A percentile compares a stretch with the other conserved stretches of the same genome.
Evolutionary conservation across 2,888 invertebrate genomes (phyloP).

Genomic region (Ditula angustiorana): DNA sequence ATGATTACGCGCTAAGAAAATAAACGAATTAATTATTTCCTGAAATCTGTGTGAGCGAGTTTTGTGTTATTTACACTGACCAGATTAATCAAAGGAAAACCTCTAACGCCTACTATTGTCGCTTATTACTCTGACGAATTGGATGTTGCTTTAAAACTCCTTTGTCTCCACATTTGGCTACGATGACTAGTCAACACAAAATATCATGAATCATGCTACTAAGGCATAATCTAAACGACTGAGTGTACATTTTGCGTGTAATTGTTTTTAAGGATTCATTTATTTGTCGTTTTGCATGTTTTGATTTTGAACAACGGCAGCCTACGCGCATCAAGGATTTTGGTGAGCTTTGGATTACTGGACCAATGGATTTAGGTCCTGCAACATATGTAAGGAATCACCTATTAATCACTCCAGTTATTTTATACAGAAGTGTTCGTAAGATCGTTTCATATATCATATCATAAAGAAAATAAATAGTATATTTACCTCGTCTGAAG

Average conservation of each 20-base stretch:
- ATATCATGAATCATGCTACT: slow-evolving; percentile 12
- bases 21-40: slow-evolving; percentile 21
- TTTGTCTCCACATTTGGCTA: slow-evolving; percentile 5
- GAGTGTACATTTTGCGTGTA: not conserved
- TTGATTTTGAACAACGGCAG: too few relatives aligned
- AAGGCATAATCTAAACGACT: not conserved
- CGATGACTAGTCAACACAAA: slow-evolving; percentile 6
- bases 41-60: slow-evolving; percentile 3
- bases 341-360: too few relatives aligned
- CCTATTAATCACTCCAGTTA: too few relatives aligned
- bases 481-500: too few relatives aligned
- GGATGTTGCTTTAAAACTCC: slow-evolving; percentile 5
- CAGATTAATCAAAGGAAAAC: slow-evolving; percentile 3
- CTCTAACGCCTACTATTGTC: slow-evolving; percentile 1
- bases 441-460: too few relatives aligned
- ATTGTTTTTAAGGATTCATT: not conserved
- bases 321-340: too few relatives aligned
- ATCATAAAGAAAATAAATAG: too few relatives aligned
- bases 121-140: not conserved
- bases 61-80: not conserved
- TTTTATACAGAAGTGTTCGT: too few relatives aligned
- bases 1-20: slow-evolving; percentile 18
- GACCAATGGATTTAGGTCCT: too few relatives aligned
- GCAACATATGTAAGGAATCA: too few relatives aligned
- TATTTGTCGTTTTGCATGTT: not conserved